These are phyloP conservation scores for Galeopterus variegatus DNA, from an alignment of 2,113 vertebrate genomes.

Conservation along the genomic window DNA sequence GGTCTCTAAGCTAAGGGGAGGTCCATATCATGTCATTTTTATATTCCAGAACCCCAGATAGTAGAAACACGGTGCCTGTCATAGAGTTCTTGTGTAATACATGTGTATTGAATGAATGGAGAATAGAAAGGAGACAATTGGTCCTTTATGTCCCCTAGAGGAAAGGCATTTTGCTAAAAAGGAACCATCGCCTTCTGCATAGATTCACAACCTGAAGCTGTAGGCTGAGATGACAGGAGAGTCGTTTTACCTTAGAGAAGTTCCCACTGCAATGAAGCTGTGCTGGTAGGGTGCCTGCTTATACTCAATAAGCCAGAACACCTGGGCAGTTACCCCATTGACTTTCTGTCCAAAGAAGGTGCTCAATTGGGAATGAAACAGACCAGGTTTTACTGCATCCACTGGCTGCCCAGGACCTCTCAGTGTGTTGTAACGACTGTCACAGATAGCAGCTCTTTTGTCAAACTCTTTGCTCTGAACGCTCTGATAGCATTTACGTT, in stretches of 20 bases:
- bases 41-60: neutral
- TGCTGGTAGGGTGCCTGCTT: neutral
- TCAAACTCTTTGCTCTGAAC: constrained; percentile 26
- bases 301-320: neutral
- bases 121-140: neutral
- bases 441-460: constrained; percentile 35
- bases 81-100: neutral
- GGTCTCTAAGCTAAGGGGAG: neutral
- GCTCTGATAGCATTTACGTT: neutral
- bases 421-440: neutral
- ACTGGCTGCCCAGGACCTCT: neutral
- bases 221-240: neutral
- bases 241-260: neutral
- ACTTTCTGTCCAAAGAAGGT: neutral
- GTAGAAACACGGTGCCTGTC: neutral
- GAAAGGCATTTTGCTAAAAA: neutral
- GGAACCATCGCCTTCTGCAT: neutral
- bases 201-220: neutral
- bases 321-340: neutral
- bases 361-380: neutral
- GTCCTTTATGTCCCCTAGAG: neutral
- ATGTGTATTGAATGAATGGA: neutral
- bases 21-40: neutral
- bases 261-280: neutral
- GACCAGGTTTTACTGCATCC: neutral